Evolutionary conservation across 2,113 vertebrate species (phyloP).

Genomic region (Symphodus melops): DNA sequence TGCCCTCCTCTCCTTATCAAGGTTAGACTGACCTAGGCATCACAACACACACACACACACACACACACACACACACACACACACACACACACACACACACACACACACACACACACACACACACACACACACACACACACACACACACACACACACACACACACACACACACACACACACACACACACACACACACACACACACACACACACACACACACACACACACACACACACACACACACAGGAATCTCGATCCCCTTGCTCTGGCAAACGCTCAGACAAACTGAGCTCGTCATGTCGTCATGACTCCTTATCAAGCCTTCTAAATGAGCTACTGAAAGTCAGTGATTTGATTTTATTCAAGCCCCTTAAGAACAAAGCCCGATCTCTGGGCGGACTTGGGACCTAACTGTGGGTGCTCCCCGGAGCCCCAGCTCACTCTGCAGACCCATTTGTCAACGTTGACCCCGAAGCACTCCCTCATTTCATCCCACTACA

Average conservation of each 20-base stretch:
- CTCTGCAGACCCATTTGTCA: conserved; percentile 83
- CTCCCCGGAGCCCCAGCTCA: conserved; percentile 75
- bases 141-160: conserved; percentile 3
- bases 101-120: background rate
- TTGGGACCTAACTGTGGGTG: conserved; percentile 79
- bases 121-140: conserved; percentile 3
- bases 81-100: conserved; percentile 8
- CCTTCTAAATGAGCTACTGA: conserved; percentile 49
- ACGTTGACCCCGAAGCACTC: conserved; percentile 79
- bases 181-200: conserved; percentile 10
- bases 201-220: conserved; percentile 13
- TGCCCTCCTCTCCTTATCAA: conserved; percentile 55
- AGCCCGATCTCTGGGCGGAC: conserved; percentile 52
- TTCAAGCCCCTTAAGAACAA: conserved; percentile 48
- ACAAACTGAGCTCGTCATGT: background rate
- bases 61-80: background rate
- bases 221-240: background rate
- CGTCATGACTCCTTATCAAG: conserved; percentile 39
- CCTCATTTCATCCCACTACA: conserved; percentile 41
- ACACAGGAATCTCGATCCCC: conserved; percentile 6
- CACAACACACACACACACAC: conserved; percentile 28
- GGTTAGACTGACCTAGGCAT: conserved; percentile 55
- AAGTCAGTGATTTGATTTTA: conserved; percentile 50
- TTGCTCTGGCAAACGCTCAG: background rate
- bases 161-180: background rate